These are phyloP conservation scores for Acromyrmex charruanus DNA, from an alignment of 1,140 invertebrate genomes.

Conservation along the genomic window DNA sequence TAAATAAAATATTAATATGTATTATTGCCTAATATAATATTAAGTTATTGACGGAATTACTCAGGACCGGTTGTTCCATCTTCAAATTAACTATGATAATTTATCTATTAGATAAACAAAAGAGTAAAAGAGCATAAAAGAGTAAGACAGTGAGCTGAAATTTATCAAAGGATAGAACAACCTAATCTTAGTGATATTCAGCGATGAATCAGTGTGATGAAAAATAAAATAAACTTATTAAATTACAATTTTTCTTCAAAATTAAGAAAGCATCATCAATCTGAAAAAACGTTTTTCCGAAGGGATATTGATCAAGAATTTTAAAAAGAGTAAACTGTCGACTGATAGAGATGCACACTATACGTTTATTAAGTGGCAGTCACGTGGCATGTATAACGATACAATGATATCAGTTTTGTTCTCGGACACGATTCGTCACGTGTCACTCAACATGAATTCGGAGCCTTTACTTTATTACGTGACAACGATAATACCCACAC, in stretches of 20 bases:
- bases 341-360: conserved; percentile 76
- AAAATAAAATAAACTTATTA: not conserved
- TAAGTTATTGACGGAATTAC: no score
- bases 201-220: not conserved
- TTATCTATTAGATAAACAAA: no score
- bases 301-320: conserved; percentile 33
- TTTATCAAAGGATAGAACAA: no score
- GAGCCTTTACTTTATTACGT: conserved; percentile 80
- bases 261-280: not conserved
- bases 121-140: no score
- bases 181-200: no score
- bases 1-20: not conserved
- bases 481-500: conserved; percentile 64
- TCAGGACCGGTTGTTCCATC: not conserved
- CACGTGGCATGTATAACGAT: conserved; percentile 81
- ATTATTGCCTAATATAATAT: no score
- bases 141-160: no score
- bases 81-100: no score
- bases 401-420: conserved; percentile 83
- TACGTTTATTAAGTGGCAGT: conserved; percentile 83
- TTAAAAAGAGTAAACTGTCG: not conserved
- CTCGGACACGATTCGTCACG: conserved; percentile 80
- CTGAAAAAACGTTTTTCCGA: not conserved
- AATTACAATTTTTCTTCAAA: conserved; percentile 21
- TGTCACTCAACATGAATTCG: conserved; percentile 79